Conservation (phyloP, 2,797 vertebrate species). For the Salarias fasciatus region DNA sequence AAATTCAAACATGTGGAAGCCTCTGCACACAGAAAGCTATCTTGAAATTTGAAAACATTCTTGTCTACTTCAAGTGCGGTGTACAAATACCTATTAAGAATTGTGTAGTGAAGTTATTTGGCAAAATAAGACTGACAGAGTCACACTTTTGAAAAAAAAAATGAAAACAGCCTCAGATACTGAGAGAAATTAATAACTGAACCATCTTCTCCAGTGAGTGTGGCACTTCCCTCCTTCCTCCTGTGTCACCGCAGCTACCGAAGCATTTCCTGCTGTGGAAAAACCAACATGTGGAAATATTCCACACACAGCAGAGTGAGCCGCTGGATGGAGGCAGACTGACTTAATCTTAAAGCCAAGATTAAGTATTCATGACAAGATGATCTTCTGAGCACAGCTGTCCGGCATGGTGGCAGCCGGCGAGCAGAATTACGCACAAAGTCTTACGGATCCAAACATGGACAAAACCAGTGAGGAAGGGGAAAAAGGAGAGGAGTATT, state of each 20-base stretch:
- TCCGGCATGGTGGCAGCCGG: constrained; percentile 36
- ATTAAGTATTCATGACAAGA: constrained; percentile 67
- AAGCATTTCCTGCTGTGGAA: constrained; percentile 30
- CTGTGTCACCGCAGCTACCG: constrained; percentile 1
- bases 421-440: constrained; percentile 47
- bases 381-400: constrained; percentile 70
- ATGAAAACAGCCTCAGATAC: too few relatives aligned
- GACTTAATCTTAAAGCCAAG: constrained; percentile 69
- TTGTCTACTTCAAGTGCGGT: too few relatives aligned
- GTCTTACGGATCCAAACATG: constrained; percentile 24
- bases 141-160: too few relatives aligned
- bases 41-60: too few relatives aligned
- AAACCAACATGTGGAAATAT: constrained; percentile 42
- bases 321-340: constrained; percentile 40
- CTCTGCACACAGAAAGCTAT: too few relatives aligned
- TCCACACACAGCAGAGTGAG: constrained; percentile 29
- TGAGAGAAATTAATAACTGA: neutral
- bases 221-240: neutral
- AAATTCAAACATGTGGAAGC: too few relatives aligned
- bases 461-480: constrained; percentile 18
- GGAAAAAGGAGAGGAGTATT: neutral
- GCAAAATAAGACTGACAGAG: too few relatives aligned
- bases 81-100: too few relatives aligned
- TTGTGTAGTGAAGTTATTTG: too few relatives aligned
- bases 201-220: neutral